Evolutionary conservation across 2,113 vertebrate species (phyloP).

Genomic region (Tonatia bakeri): DNA sequence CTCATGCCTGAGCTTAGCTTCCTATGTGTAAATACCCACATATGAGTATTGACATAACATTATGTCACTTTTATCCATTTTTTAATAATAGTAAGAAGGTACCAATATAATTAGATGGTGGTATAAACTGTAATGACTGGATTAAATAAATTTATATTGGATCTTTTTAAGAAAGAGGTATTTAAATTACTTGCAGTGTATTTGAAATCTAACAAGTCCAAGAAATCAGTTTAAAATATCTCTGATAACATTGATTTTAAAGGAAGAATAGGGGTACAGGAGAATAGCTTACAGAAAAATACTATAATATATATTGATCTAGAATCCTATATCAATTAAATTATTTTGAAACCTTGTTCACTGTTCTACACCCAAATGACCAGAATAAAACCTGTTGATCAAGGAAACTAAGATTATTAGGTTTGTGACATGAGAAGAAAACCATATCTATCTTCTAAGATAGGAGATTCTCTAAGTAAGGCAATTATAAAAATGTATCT

Average conservation of each 20-base stretch:
- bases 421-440: neutral
- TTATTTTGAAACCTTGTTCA: neutral
- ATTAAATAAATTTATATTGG: neutral
- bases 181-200: neutral
- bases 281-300: neutral
- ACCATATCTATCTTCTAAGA: neutral
- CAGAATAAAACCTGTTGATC: neutral
- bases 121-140: neutral
- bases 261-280: neutral
- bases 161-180: neutral
- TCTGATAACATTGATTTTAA: neutral
- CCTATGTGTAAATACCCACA: rapidly evolving
- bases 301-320: neutral
- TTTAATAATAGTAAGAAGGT: neutral
- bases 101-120: neutral
- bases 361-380: neutral
- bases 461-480: neutral
- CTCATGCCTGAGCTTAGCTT: neutral
- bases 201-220: neutral
- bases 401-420: neutral
- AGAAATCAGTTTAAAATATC: neutral
- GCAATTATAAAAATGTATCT: neutral
- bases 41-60: neutral
- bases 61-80: neutral
- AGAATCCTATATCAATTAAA: neutral